Evolutionary conservation across 2,797 vertebrate species (phyloP).

Genomic region (Atherinosoma microstoma): DNA sequence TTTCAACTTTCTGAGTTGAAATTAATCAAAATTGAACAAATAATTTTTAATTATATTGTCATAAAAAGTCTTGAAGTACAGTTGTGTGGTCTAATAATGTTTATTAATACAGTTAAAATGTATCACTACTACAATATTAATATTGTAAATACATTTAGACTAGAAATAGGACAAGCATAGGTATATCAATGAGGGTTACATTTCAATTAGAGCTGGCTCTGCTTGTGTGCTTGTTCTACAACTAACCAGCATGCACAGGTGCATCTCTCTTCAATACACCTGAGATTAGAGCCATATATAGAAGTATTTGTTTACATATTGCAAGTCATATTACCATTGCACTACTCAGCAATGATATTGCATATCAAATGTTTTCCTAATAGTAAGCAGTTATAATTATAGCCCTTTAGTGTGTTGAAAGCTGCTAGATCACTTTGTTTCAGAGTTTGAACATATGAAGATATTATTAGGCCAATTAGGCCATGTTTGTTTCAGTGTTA

Average conservation of each 20-base stretch:
- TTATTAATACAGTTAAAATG: too few species aligned
- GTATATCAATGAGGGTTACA: background rate
- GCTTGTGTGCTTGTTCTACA: background rate
- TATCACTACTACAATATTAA: background rate
- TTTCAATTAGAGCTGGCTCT: background rate
- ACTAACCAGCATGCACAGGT: too few species aligned
- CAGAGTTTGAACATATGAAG: background rate
- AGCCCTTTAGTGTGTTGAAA: background rate
- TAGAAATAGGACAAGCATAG: background rate
- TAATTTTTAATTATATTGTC: too few species aligned
- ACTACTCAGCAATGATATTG: background rate
- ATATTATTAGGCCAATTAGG: background rate
- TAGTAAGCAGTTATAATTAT: background rate
- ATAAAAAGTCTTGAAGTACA: background rate
- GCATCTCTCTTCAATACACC: too few species aligned
- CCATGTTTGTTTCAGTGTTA: background rate
- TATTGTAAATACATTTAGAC: background rate
- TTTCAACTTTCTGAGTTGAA: too few species aligned
- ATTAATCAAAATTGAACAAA: too few species aligned
- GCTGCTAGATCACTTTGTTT: background rate
- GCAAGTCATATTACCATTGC: background rate
- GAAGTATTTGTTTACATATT: background rate
- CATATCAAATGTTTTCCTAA: too few species aligned
- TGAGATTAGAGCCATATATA: too few species aligned
- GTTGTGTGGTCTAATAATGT: background rate